Base-by-base conservation (phyloP, 2,797 vertebrate species). In the Eulemur mongoz region DNA sequence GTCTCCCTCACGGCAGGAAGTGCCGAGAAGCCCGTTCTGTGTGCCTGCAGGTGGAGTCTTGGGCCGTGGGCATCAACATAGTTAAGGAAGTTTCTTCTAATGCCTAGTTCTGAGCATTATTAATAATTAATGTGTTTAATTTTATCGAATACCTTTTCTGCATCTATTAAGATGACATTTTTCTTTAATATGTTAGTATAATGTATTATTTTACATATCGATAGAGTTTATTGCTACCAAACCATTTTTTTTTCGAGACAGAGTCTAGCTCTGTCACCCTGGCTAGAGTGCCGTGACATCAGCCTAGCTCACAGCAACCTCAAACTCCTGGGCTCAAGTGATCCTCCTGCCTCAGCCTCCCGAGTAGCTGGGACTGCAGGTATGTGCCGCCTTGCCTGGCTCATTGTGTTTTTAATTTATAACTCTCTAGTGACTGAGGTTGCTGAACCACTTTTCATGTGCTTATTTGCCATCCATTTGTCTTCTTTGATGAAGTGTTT, bases 111-210 rank as follows among this genome's bases (percentile, higher is more conserved):
- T 45, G 2, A 84, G 30, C 8, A 27, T 87, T 83, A 23, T 52
- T 80, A 80, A 70, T 59, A 27, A 83, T 32, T 45, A 90, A 63
- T 38, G 23, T 30, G 13, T 87, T 91, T 40, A 61, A 35, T 57
- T 81, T 86, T 67, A 82, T 65, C 76, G 54, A 73, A 35, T 69
- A 57, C 57, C 20, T 86, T 84, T 86, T 89, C 48, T 83, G 75
- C 14, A 43, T 32, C 5, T 45, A 14, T 57, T 30, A 57, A 65
- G 70, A 80, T 48, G 48, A 50, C 30, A 40, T n/a, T 50, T 83
- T 91, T 83, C 82, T 76, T 75, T 85, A 48, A 63, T 57, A 17
- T 22, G 23, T 57, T 88, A 45, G 52, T 72, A 6, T 59, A 38
- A 48, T 59, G n/a, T 70, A 69, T 52, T 57, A 50, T 48, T 48